Percentiles rank a stretch among this genome's conserved stretches.
Evolutionary conservation across 2,888 invertebrate genomes (phyloP).

Genomic region (Orchesellides sinensis): DNA sequence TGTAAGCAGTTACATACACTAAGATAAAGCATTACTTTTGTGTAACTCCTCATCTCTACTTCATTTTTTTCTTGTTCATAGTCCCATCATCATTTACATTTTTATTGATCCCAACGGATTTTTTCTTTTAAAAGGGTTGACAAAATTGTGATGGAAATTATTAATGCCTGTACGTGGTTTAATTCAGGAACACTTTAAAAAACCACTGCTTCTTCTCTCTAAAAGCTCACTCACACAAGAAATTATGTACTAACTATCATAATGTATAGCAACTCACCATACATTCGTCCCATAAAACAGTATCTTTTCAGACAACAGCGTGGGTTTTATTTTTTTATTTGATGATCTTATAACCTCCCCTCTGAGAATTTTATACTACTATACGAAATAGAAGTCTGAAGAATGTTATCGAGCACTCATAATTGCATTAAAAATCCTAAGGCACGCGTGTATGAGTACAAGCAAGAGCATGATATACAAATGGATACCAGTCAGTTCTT

Average conservation of each 20-base stretch:
- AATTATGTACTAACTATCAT: background rate
- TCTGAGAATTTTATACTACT: slow-evolving; percentile 26
- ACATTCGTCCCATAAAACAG: no score
- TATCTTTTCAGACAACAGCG: background rate
- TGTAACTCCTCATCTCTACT: background rate
- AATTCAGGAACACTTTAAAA: slow-evolving; percentile 40
- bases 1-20: no score
- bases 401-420: slow-evolving; percentile 51
- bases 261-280: background rate
- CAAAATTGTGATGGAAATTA: slow-evolving; percentile 35
- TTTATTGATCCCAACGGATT: slow-evolving; percentile 66
- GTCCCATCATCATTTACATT: slow-evolving; percentile 61
- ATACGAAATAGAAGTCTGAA: background rate
- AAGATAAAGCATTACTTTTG: no score
- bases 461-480: no score
- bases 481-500: no score
- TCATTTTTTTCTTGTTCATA: background rate
- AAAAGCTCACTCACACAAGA: background rate
- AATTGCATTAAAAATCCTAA: slow-evolving; percentile 39
- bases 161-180: slow-evolving; percentile 11
- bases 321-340: slow-evolving; percentile 31
- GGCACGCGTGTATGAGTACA: background rate
- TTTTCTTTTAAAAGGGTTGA: slow-evolving; percentile 37
- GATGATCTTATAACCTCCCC: slow-evolving; percentile 20
- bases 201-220: background rate